A percentile compares a stretch with the other conserved stretches of the same genome.
phyloP scores from a whole-genome alignment of 1,140 invertebrate genomes.

The Drosophila serrata region DNA sequence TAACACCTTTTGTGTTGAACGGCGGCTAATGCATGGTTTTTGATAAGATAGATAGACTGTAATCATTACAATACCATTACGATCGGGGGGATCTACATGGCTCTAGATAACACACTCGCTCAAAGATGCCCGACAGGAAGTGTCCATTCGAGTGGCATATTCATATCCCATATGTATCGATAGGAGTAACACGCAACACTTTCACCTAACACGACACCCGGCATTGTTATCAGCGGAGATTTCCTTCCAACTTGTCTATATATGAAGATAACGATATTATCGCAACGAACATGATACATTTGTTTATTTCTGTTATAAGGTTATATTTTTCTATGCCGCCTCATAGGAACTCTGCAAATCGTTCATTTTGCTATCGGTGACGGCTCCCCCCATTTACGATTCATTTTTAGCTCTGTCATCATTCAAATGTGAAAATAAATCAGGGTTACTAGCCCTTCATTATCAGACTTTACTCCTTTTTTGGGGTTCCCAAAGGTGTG shows the following conservation, averaged over 20 bases:
- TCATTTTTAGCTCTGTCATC: slow-evolving; percentile 25
- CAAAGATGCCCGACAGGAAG: slow-evolving; percentile 30
- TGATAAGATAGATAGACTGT: slow-evolving; percentile 51
- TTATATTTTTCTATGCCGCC: slow-evolving; percentile 21
- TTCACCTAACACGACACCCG: slow-evolving; percentile 1
- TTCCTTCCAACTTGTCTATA: slow-evolving; percentile 58
- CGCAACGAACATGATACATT: slow-evolving; percentile 70
- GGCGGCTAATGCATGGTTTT: slow-evolving; percentile 27
- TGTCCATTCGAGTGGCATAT: slow-evolving; percentile 2
- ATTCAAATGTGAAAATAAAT: slow-evolving; percentile 16
- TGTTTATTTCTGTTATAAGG: slow-evolving; percentile 49
- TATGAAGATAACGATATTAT: slow-evolving; percentile 69
- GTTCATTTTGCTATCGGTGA: slow-evolving; percentile 1
- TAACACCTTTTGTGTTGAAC: slow-evolving; percentile 47
- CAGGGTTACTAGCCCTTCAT: neutral
- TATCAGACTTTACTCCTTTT: neutral
- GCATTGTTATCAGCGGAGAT: slow-evolving; percentile 22
- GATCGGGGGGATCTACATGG: slow-evolving; percentile 20
- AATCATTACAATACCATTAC: slow-evolving; percentile 27
- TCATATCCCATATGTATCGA: neutral
- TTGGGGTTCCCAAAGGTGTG: neutral
- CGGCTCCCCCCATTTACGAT: neutral
- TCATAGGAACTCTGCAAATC: slow-evolving; percentile 12
- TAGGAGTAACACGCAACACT: neutral
- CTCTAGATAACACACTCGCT: neutral